Conservation (phyloP, 2,113 vertebrate genomes). For the Oncorhynchus tshawytscha region DNA sequence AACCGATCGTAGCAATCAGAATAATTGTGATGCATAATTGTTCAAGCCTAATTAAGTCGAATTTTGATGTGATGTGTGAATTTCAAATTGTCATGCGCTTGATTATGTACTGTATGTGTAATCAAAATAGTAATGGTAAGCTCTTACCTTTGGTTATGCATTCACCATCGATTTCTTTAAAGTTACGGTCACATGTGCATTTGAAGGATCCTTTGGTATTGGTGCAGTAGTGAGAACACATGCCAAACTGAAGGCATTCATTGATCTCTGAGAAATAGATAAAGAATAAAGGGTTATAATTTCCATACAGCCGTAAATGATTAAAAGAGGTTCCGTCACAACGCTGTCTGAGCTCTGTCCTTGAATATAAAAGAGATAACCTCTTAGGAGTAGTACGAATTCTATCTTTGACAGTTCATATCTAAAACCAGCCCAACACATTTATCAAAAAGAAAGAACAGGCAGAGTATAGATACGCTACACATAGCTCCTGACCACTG, state of each 20-base stretch:
- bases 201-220: conserved; percentile 83
- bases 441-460: background rate
- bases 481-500: background rate
- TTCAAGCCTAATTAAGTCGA: background rate
- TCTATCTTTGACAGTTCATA: background rate
- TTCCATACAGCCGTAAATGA: background rate
- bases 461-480: background rate
- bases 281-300: background rate
- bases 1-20: background rate
- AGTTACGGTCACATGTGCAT: conserved; percentile 82
- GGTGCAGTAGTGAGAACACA: conserved; percentile 80
- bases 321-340: background rate
- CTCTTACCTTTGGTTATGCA: conserved; percentile 81
- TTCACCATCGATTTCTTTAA: conserved; percentile 76
- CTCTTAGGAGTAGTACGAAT: background rate
- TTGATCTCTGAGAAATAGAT: conserved; percentile 73
- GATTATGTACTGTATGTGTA: background rate
- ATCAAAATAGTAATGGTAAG: background rate
- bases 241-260: conserved; percentile 82
- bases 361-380: background rate
- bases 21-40: background rate
- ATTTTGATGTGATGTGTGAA: background rate
- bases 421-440: too few species aligned
- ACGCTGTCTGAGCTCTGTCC: background rate
- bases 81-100: too few species aligned